Conservation (phyloP, 2,797 vertebrate species). For the Ctenopoma multispine region DNA sequence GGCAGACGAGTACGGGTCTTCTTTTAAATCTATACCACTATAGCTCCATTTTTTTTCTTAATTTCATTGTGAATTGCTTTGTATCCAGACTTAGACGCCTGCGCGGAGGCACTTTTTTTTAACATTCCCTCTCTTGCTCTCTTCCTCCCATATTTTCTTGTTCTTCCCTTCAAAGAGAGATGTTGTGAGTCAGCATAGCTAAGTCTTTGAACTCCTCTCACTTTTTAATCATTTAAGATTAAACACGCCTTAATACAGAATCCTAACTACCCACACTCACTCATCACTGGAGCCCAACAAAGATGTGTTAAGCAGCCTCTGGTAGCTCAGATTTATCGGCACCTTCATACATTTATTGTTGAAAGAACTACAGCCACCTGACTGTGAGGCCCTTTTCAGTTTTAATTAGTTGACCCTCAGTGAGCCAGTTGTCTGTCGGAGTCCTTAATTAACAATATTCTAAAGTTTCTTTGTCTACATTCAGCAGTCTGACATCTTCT, state of each 20-base stretch:
- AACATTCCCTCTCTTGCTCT: conserved; percentile 6
- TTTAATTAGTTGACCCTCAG: conserved; percentile 86
- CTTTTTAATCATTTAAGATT: conserved; percentile 77
- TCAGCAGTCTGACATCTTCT: conserved; percentile 1
- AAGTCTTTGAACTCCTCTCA: conserved; percentile 70
- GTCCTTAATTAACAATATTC: conserved; percentile 25
- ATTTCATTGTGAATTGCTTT: conserved; percentile 44
- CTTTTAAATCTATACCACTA: conserved; percentile 3
- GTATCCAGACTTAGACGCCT: conserved; percentile 9
- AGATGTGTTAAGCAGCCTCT: conserved; percentile 39
- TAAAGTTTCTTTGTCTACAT: conserved; percentile 22
- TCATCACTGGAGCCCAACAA: conserved; percentile 44
- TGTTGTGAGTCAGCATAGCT: conserved; percentile 70
- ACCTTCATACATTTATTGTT: conserved; percentile 43
- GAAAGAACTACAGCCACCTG: conserved; percentile 72
- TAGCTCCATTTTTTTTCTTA: not conserved
- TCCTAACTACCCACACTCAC: conserved; percentile 55
- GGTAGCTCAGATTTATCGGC: conserved; percentile 25
- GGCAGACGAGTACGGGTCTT: conserved; percentile 88
- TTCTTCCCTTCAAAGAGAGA: conserved; percentile 57
- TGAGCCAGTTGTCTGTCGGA: conserved; percentile 77
- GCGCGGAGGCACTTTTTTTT: conserved; percentile 13
- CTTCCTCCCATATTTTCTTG: conserved; percentile 50
- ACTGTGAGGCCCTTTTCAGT: conserved; percentile 77
- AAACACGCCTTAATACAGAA: conserved; percentile 64